These are phyloP conservation scores for Cyprinodon diabolis DNA, from an alignment of 2,797 vertebrate species.

Conservation along the genomic window DNA sequence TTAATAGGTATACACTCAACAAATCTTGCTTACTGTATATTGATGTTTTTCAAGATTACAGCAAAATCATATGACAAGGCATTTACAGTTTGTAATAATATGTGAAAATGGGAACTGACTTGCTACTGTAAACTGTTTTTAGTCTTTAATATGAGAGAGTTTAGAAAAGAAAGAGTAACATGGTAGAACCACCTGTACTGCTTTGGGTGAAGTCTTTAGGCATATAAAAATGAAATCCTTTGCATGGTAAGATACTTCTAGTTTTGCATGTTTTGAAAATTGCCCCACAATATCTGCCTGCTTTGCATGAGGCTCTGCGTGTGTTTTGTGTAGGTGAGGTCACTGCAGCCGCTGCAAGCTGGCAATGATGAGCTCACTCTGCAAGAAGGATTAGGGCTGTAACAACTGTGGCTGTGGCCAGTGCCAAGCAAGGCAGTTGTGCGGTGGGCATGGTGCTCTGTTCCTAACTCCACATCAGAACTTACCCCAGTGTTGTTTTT, in stretches of 20 bases:
- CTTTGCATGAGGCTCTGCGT: conserved; percentile 42
- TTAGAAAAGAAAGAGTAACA: neutral
- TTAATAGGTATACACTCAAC: too few relatives aligned
- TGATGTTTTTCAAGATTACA: too few relatives aligned
- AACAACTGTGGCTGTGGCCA: conserved; percentile 73
- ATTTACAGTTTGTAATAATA: too few relatives aligned
- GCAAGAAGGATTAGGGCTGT: conserved; percentile 72
- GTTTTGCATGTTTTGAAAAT: conserved; percentile 47
- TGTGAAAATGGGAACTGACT: too few relatives aligned
- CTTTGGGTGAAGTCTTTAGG: neutral
- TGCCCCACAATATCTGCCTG: conserved; percentile 19
- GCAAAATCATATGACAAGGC: too few relatives aligned
- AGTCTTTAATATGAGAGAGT: too few relatives aligned
- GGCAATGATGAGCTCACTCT: conserved; percentile 74
- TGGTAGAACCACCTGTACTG: neutral
- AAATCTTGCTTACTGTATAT: too few relatives aligned
- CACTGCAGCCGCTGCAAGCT: conserved; percentile 59
- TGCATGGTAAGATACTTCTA: neutral
- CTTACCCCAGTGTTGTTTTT: conserved; percentile 71
- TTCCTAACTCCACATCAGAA: conserved; percentile 52
- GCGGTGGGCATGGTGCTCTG: conserved; percentile 36
- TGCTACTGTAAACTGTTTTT: too few relatives aligned
- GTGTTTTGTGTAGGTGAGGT: conserved; percentile 55
- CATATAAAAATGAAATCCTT: conserved; percentile 1
- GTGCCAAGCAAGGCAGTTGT: conserved; percentile 68